These are phyloP conservation scores for Gadopsis bispinosus DNA, from an alignment of 2,797 vertebrate genomes.

Conservation along the genomic window DNA sequence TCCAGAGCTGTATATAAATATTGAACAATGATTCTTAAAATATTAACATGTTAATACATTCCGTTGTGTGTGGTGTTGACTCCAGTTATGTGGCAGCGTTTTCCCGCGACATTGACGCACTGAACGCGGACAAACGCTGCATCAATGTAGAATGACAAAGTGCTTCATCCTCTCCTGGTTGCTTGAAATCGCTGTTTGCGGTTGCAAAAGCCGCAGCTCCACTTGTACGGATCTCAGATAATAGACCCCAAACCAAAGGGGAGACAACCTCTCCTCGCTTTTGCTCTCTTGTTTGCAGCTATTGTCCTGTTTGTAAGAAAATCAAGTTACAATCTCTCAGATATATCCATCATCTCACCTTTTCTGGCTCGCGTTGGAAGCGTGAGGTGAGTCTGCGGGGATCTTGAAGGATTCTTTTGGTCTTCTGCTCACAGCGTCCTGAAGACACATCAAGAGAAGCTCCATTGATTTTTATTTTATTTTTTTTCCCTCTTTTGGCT, in stretches of 20 bases:
- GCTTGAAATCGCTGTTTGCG: conserved; percentile 67
- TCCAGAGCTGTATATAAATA: neutral
- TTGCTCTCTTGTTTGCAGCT: conserved; percentile 82
- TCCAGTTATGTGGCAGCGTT: accelerated
- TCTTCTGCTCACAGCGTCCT: conserved; percentile 81
- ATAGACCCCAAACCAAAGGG: conserved; percentile 80
- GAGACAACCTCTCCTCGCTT: conserved; percentile 74
- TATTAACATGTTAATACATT: neutral
- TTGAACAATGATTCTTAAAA: neutral
- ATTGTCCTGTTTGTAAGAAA: conserved; percentile 85
- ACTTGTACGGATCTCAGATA: conserved; percentile 76
- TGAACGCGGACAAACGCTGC: neutral
- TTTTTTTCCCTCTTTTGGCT: conserved; percentile 62
- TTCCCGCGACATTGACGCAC: neutral
- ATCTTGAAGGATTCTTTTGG: conserved; percentile 80
- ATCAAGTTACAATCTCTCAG: conserved; percentile 80
- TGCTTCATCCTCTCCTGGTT: conserved; percentile 37
- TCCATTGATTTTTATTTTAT: conserved; percentile 82
- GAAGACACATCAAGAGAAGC: conserved; percentile 85
- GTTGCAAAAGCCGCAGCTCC: conserved; percentile 64
- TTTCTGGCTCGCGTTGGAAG: conserved; percentile 74
- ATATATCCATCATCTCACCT: conserved; percentile 82
- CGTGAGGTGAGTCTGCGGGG: conserved; percentile 79
- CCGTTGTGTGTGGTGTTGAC: neutral
- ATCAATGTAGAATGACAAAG: conserved; percentile 20